A percentile compares a stretch with the other conserved stretches of the same genome.
These are phyloP conservation scores for Apamea monoglypha DNA, from an alignment of 2,888 invertebrate species.

Conservation along the genomic window DNA sequence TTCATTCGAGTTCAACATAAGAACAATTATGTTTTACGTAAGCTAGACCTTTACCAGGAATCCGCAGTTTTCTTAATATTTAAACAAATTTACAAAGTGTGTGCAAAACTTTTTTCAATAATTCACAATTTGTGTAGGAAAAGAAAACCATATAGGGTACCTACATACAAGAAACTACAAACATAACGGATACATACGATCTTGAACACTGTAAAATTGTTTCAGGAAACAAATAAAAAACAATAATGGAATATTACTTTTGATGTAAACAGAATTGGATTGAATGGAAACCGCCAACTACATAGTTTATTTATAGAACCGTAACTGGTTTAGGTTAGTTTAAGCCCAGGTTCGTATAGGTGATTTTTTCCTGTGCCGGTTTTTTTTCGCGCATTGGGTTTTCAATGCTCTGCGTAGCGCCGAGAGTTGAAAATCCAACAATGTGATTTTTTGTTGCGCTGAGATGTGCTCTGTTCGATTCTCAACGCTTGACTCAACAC, in stretches of 20 bases:
- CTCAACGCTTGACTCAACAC: too few relatives aligned
- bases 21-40: background rate
- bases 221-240: conserved; percentile 13
- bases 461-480: too few relatives aligned
- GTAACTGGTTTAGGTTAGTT: background rate
- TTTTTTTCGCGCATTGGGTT: too few relatives aligned
- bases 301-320: conserved; percentile 6
- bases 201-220: conserved; percentile 11
- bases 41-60: too few relatives aligned
- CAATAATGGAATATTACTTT: conserved; percentile 11
- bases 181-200: background rate
- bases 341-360: too few relatives aligned
- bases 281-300: background rate
- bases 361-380: too few relatives aligned
- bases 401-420: too few relatives aligned
- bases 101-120: background rate
- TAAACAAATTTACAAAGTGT: background rate
- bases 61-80: background rate
- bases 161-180: background rate
- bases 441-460: too few relatives aligned
- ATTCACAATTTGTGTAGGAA: background rate
- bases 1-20: conserved; percentile 2
- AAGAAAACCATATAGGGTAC: background rate
- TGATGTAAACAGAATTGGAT: background rate
- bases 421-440: too few relatives aligned